phyloP scores from a whole-genome alignment of 2,113 vertebrate species.

The pig (Sus scrofa) region T2T-Sscrofa CM000827.6:80520001-80520500 shows the following conservation, averaged over 20 bases:
- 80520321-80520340: conserved; percentile 27
- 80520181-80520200: background rate
- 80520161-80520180: background rate
- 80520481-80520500: conserved; percentile 78
- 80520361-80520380: background rate
- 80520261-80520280: background rate
- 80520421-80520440: conserved; percentile 29
- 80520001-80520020: conserved; percentile 21
- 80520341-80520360: background rate
- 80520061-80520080: conserved; percentile 60
- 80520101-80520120: conserved; percentile 63
- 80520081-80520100: conserved; percentile 82
- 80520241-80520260: background rate
- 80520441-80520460: background rate
- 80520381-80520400: conserved; percentile 1
- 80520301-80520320: conserved; percentile 25
- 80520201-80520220: background rate
- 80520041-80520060: conserved; percentile 49
- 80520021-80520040: conserved; percentile 17
- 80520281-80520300: background rate
- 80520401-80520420: conserved; percentile 4
- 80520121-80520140: conserved; percentile 74
- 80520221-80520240: background rate
- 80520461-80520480: conserved; percentile 59
- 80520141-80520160: conserved; percentile 81